Evolutionary conservation across 2,888 invertebrate species (phyloP), one percentile per base, ranked within the genome.

Genomic region (Carpatolechia fugitivella): DNA sequence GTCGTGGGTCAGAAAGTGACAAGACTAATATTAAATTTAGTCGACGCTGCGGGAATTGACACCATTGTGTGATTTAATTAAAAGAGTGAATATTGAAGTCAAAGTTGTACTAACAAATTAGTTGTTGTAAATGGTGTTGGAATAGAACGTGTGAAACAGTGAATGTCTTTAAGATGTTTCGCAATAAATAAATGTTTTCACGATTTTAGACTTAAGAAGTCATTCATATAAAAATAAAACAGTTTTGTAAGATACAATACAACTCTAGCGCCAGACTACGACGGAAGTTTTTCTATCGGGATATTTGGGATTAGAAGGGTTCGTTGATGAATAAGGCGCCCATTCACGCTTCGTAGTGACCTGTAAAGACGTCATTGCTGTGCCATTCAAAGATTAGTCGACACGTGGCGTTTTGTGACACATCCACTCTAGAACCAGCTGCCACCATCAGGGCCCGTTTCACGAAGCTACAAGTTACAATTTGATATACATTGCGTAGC

Each of bases 141-240:
- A 40, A 14, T 20, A 33, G 47, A 38, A 40, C 29, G 24, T 3
- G 49, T 36, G 49, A 41, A 56, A 52, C 18, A 16, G 33, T n/a
- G 20, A 52, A 51, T 38, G 30, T 54, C 54, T 57, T 47, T 40
- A 49, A 56, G 53, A 51, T 54, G 14, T 47, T 51, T 56, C 41
- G n/a, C n/a, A 36, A 16, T 11, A 35, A 48, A 2, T 41, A n/a
- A 52, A 14, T 36, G 18, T 51, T 46, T 36, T 33, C 41, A 48
- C 50, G 14, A 13, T 29, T 3, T 52, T 41, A 41, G 31, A 52
- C 14, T 50, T 50, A 36, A 36, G 50, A 50, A 38, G 50, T 50
- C 49, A 36, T 36, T 33, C n/a, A n/a, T n/a, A n/a, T n/a, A n/a
- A n/a, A 46, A 29, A 33, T 4, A 13, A 29, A 46, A n/a, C 24